These are phyloP conservation scores for Xiphorhynchus erythropygius DNA, from an alignment of 2,797 vertebrate species.

Conservation along the genomic window DNA sequence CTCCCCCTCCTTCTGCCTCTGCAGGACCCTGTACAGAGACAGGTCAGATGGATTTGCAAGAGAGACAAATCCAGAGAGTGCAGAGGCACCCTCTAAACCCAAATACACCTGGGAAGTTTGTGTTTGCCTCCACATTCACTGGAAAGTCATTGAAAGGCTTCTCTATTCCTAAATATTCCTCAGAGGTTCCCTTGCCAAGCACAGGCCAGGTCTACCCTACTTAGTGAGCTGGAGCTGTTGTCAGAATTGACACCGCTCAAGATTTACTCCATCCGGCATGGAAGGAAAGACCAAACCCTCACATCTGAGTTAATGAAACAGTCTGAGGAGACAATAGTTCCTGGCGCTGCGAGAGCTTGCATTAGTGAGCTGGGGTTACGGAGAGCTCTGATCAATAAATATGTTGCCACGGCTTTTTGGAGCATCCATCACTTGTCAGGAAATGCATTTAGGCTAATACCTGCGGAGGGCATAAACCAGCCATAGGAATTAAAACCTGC, in stretches of 20 bases:
- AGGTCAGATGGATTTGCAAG: background rate
- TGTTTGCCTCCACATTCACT: background rate
- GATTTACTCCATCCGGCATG: constrained; percentile 42
- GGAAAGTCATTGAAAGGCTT: background rate
- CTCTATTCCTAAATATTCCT: background rate
- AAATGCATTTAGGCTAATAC: constrained; percentile 68
- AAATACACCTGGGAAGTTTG: background rate
- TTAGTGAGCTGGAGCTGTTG: background rate
- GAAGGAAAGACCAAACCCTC: constrained; percentile 50
- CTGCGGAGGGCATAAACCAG: constrained; percentile 55
- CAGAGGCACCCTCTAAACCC: background rate
- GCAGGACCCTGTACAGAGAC: background rate
- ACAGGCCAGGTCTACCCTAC: background rate
- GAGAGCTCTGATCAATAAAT: constrained; percentile 67
- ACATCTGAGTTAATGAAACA: constrained; percentile 64
- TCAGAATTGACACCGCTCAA: background rate
- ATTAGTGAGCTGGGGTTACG: constrained; percentile 50
- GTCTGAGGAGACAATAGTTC: constrained; percentile 62
- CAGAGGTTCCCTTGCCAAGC: background rate
- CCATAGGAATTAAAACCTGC: constrained; percentile 63
- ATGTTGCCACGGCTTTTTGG: constrained; percentile 4
- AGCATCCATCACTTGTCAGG: constrained; percentile 60
- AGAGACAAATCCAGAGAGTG: background rate
- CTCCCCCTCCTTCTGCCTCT: background rate
- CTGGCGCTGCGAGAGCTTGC: constrained; percentile 28